phyloP scores from a whole-genome alignment of 37 sponge, comb jelly and placozoan species.

The Halisarca cf. caerulea region DNA sequence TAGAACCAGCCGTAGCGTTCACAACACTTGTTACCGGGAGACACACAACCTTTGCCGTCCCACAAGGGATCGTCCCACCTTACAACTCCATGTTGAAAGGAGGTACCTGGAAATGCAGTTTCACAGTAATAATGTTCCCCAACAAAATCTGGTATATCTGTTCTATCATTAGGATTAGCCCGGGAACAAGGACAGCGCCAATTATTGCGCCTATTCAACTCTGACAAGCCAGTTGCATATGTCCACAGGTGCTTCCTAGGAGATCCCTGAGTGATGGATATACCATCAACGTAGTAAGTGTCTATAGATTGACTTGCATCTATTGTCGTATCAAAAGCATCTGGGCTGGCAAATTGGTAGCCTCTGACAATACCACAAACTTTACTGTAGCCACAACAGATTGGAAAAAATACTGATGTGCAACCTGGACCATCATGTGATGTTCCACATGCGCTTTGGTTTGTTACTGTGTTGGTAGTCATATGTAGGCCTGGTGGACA shows the following conservation, averaged over 20 bases:
- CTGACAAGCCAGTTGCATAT: background rate
- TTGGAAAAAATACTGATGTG: background rate
- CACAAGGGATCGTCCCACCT: conserved; percentile 11
- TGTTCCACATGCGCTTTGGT: background rate
- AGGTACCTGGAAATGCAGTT: background rate
- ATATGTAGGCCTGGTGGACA: background rate
- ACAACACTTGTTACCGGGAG: background rate
- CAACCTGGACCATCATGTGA: background rate
- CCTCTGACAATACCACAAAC: conserved; percentile 1
- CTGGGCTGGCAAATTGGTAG: background rate
- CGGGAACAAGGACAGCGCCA: background rate
- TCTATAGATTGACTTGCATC: background rate
- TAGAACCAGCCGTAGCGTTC: background rate
- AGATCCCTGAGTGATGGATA: background rate
- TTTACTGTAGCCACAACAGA: background rate
- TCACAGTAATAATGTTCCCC: background rate
- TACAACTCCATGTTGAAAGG: too few species aligned
- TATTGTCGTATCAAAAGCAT: conserved; percentile 1
- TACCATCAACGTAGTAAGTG: background rate
- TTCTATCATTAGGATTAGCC: background rate
- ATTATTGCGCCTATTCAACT: background rate
- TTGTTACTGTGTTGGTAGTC: background rate
- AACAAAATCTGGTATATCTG: background rate
- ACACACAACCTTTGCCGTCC: background rate
- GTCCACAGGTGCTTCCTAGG: conserved; percentile 2